Evolutionary conservation across 2,797 vertebrate species (phyloP), one percentile per base, ranked within the genome.

Genomic region (Amphiprion clarkii): DNA sequence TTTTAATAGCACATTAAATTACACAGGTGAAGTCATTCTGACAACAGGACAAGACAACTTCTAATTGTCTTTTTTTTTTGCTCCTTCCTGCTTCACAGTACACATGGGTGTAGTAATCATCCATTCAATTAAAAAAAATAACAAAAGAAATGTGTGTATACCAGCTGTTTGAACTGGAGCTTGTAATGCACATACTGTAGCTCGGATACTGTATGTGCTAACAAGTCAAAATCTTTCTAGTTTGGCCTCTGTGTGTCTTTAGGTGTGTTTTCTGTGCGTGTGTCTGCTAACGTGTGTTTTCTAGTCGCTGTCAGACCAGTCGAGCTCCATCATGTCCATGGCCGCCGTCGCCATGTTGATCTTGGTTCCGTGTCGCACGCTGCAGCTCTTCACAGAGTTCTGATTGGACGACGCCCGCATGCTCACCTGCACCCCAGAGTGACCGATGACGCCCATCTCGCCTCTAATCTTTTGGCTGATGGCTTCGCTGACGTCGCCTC

Each of bases 371-470:
- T 96, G 96, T 87, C 97, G 96, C 93, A 98, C 94, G 71, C 97
- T 97, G 90, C 96, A 97, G 94, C 96, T 98, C 96, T 97, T 97
- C 91, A 96, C 96, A 92, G 97, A 98, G 96, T 99, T 99, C 96
- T 98, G 96, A 95, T 98, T 98, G 77, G 94, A 93, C 2, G 92
- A 92, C 79, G 97, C 91, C 90, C 96, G 95, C 97, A 99, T 97
- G 96, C 97, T 99, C 94, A 99, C 96, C 95, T 99, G 96, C 94
- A 99, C 96, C 89, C 97, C 98, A 76, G 98, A 97, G 88, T 86
- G 90, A 44, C 92, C 90, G 0, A 89, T n/a, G 49, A 92, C 84
- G 0, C 90, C 91, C 40, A 92, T 71, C 44, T 94, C 92, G 0
- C 92, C 90, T 58, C 92, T 86, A 6, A 92, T 87, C 78, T 93